Evolutionary conservation across 2,888 invertebrate genomes (phyloP).

Genomic region (Eupithecia tripunctaria): DNA sequence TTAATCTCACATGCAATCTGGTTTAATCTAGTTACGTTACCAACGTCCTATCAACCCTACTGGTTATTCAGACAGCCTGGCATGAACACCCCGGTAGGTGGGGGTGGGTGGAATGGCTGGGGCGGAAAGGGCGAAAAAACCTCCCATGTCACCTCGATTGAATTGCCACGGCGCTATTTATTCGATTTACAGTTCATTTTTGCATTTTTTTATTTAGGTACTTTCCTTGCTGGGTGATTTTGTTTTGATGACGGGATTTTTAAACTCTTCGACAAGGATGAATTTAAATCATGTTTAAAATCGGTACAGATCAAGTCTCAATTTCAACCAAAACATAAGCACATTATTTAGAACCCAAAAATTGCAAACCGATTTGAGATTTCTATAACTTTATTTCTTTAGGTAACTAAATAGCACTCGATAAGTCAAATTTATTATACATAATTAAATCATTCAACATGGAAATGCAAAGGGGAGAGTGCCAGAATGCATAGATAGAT

Average conservation of each 20-base stretch:
- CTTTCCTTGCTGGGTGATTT: slow-evolving; percentile 1
- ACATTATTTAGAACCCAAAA: not conserved
- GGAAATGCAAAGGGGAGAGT: too few species aligned
- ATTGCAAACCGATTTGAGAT: not conserved
- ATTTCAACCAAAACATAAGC: not conserved
- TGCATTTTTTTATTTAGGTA: too few species aligned
- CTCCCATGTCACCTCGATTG: not conserved
- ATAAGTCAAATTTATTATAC: too few species aligned
- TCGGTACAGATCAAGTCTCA: not conserved
- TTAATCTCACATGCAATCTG: not conserved
- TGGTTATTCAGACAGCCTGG: not conserved
- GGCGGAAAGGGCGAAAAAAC: not conserved
- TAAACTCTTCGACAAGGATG: not conserved
- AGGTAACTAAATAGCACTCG: too few species aligned
- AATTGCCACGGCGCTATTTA: slow-evolving; percentile 40
- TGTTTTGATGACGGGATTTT: not conserved
- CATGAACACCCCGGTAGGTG: not conserved
- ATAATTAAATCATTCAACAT: too few species aligned
- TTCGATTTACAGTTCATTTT: slow-evolving; percentile 42
- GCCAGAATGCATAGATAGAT: too few species aligned
- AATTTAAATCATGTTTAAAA: not conserved
- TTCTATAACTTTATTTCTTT: too few species aligned
- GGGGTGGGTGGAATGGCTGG: not conserved
- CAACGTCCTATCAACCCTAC: not conserved
- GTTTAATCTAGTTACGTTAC: not conserved